A percentile compares a stretch with the other conserved stretches of the same genome.
Conservation (phyloP, 2,797 vertebrate species). For the Botia kubotai region DNA sequence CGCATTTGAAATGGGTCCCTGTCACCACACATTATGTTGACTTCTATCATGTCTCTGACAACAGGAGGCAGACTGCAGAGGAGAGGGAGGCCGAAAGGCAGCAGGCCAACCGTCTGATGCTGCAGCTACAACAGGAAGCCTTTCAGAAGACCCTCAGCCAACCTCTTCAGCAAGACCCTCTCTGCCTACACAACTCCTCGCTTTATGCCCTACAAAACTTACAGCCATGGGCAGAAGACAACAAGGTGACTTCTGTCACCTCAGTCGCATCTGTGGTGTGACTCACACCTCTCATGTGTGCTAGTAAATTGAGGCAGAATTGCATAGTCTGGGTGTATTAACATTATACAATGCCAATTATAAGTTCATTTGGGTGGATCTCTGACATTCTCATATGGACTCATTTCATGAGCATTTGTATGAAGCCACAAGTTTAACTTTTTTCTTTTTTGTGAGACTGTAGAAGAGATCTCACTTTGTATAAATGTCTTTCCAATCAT, state of each 20-base stretch:
- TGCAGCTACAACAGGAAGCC: constrained; percentile 97
- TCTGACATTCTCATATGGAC: constrained; percentile 52
- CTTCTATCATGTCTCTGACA: constrained; percentile 31
- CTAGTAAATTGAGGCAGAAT: constrained; percentile 55
- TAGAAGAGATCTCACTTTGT: constrained; percentile 36
- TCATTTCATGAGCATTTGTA: constrained; percentile 49
- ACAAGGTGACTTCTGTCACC: constrained; percentile 90
- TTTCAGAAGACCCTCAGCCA: constrained; percentile 93
- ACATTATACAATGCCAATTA: constrained; percentile 43
- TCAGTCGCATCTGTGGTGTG: constrained; percentile 82
- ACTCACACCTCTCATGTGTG: constrained; percentile 60
- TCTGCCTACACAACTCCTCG: constrained; percentile 98
- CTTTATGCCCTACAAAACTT: constrained; percentile 98
- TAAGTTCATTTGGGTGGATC: constrained; percentile 46
- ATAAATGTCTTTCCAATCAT: constrained; percentile 31
- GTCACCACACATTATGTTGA: constrained; percentile 25
- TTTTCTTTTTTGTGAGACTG: constrained; percentile 44
- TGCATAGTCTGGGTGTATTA: constrained; percentile 53
- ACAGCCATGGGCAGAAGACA: constrained; percentile 97
- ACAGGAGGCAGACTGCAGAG: constrained; percentile 96
- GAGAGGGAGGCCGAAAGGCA: constrained; percentile 95
- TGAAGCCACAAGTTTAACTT: constrained; percentile 37
- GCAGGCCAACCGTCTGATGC: constrained; percentile 94
- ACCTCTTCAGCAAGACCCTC: constrained; percentile 91
- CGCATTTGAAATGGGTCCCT: constrained; percentile 16